Evolutionary conservation across 1,140 invertebrate genomes (phyloP).

Genomic region (Megalopta genalis): DNA sequence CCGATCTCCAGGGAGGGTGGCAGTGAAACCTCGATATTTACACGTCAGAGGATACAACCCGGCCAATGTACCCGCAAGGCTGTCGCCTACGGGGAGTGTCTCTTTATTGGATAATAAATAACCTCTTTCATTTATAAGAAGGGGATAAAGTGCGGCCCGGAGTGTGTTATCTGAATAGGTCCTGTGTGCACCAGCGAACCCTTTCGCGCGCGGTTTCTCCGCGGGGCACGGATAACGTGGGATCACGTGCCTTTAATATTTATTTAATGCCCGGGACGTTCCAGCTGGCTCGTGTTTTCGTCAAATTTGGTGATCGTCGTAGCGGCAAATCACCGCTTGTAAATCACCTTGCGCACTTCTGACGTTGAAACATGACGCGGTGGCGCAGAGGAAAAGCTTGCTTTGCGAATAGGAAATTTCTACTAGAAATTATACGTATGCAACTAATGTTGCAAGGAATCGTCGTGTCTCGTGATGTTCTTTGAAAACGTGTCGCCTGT

Average conservation of each 20-base stretch:
- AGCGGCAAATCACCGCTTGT: not conserved
- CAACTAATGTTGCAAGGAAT: not conserved
- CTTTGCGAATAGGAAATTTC: too few species aligned
- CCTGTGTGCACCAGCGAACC: not conserved
- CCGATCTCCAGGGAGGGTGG: conserved; percentile 49
- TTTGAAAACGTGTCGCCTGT: not conserved
- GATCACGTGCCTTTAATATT: conserved; percentile 33
- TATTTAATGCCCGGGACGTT: conserved; percentile 11
- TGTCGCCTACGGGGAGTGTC: conserved; percentile 60
- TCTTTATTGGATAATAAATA: conserved; percentile 75
- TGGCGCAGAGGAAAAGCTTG: too few species aligned
- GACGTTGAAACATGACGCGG: not conserved
- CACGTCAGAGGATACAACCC: conserved; percentile 62
- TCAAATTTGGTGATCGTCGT: not conserved
- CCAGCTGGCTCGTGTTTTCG: not conserved
- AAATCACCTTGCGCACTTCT: not conserved
- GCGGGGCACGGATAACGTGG: conserved; percentile 13
- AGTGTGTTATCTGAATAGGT: conserved; percentile 34
- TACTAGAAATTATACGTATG: not conserved
- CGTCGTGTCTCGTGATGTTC: not conserved
- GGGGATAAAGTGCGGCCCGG: conserved; percentile 55
- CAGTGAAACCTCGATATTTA: conserved; percentile 65
- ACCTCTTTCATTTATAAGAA: conserved; percentile 71
- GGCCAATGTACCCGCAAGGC: conserved; percentile 54
- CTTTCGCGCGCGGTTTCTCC: conserved; percentile 12